Evolutionary conservation across 2,113 vertebrate species (phyloP).

Genomic region (Microcebus murinus): DNA sequence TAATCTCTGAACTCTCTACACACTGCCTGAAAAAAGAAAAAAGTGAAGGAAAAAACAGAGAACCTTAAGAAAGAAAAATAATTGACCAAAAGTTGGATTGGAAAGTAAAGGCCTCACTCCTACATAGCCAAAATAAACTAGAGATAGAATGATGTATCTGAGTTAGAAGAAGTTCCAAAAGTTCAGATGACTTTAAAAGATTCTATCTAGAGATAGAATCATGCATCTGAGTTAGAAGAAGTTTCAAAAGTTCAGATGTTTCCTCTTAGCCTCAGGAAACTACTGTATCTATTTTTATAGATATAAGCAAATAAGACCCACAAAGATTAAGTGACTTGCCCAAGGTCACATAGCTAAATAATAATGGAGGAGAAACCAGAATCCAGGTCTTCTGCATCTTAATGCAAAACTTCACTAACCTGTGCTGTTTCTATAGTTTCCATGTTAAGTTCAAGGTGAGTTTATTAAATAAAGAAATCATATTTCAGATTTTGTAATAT

Average conservation of each 20-base stretch:
- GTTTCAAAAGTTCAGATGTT: neutral
- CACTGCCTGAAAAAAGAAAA: neutral
- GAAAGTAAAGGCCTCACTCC: neutral
- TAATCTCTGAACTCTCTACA: constrained; percentile 11
- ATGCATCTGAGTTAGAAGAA: neutral
- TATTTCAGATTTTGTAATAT: constrained; percentile 6
- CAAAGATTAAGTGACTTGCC: constrained; percentile 32
- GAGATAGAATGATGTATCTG: neutral
- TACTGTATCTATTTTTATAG: neutral
- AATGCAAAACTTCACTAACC: neutral
- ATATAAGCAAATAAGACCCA: neutral
- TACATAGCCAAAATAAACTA: neutral
- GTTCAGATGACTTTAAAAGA: neutral
- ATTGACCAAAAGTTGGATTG: neutral
- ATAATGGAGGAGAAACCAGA: constrained; percentile 31
- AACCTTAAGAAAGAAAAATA: constrained; percentile 1
- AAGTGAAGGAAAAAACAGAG: neutral
- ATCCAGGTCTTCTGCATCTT: neutral
- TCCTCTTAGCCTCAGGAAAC: neutral
- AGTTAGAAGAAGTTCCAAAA: neutral
- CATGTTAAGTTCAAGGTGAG: neutral
- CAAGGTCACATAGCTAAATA: constrained; percentile 26
- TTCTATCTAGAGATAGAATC: neutral
- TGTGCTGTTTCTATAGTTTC: neutral
- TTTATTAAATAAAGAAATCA: constrained; percentile 50